Base-by-base conservation (phyloP, 2,888 invertebrate species). In the Dione juno region DNA sequence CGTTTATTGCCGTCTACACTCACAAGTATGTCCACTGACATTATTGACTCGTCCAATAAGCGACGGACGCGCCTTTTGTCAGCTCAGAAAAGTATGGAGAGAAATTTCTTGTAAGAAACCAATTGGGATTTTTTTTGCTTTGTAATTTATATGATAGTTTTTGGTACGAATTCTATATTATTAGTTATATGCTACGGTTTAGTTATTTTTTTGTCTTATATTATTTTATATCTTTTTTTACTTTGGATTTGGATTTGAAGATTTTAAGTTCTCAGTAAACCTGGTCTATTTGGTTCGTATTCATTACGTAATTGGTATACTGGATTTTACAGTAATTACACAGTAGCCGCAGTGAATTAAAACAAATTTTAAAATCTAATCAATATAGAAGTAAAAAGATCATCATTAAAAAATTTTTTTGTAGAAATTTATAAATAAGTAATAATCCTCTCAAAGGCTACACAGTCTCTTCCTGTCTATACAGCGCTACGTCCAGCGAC, bases 21-120 rank as follows among this genome's bases (percentile, higher is more conserved):
- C 82, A 85, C 82, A 86, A 84, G 82, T 85, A 85, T 83, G 84
- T 82, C 84, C 88, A 81, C 83, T 80, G 84, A 90, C 92, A 88
- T 92, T 92, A 93, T 93, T 92, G 92, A 91, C 92, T 91, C 85
- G 89, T 90, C 88, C 92, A 92, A 93, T 92, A 91, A 92, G 85
- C 87, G 90, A 87, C 85, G 86, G 81, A 84, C 88, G 86, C 84
- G 91, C 85, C 90, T 90, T 89, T 90, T 92, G 81, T 82, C 79
- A 78, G 86, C 59, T 59, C 66, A 41, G 8, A 45, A 7, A 7
- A 59, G 52, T 71, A 58, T 78, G 84, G 89, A 90, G 77, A 78
- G 2, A 57, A 80, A 78, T 69, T 78, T 63, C 73, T 67, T 71
- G 50, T 40, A 50, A 2, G 48, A 48, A 16, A 16, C 1, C 48